Conservation (phyloP, 2,888 invertebrate genomes). For the Lasioglossum marginatum region DNA sequence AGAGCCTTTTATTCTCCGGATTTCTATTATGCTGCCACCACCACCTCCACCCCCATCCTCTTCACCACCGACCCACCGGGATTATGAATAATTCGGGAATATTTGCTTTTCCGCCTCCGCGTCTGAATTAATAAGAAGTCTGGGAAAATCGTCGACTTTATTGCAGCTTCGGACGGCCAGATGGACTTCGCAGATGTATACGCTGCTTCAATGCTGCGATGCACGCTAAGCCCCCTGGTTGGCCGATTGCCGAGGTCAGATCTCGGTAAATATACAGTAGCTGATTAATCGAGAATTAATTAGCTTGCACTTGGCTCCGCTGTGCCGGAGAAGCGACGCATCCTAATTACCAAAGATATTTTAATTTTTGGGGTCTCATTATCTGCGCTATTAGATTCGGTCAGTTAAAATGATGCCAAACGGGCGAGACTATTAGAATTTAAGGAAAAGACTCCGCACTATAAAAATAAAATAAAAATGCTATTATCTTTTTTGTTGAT, state of each 20-base stretch:
- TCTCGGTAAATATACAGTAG: not conserved
- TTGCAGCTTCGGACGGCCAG: slow-evolving; percentile 29
- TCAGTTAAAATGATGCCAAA: too few relatives aligned
- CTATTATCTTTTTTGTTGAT: too few relatives aligned
- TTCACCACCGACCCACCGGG: slow-evolving; percentile 42
- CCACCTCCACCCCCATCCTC: not conserved
- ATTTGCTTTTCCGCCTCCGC: slow-evolving; percentile 65
- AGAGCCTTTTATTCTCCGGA: slow-evolving; percentile 58
- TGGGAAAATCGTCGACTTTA: slow-evolving; percentile 34
- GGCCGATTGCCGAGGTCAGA: not conserved
- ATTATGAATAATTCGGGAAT: slow-evolving; percentile 72
- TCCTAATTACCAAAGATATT: not conserved
- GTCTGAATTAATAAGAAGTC: slow-evolving; percentile 64
- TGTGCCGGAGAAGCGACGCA: not conserved
- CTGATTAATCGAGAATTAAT: slow-evolving; percentile 8
- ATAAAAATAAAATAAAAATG: too few relatives aligned
- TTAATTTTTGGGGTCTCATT: not conserved
- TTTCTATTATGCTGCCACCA: slow-evolving; percentile 49
- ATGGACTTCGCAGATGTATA: not conserved
- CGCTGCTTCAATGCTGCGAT: not conserved
- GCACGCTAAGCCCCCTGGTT: not conserved
- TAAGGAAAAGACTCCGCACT: too few relatives aligned
- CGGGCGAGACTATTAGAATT: too few relatives aligned
- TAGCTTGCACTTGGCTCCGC: not conserved
- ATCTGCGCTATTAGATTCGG: not conserved